Base-by-base conservation (phyloP, 2,113 vertebrate species). In the Grammomys dolichurus region DNA sequence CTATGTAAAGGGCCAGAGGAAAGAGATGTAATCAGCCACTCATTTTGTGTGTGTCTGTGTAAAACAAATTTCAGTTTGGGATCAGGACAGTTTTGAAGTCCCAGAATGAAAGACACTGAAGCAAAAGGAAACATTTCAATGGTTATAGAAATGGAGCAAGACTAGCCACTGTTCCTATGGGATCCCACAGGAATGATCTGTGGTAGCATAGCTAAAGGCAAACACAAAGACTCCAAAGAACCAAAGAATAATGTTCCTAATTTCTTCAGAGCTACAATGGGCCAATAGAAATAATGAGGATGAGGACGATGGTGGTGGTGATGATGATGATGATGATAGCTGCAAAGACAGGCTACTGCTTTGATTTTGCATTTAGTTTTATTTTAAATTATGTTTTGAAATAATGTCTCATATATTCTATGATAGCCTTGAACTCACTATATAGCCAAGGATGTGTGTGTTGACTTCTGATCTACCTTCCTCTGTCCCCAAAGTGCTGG, bases 291-390 rank as follows among this genome's bases (percentile, higher is more conserved):
- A 75, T 48, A 76, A 82, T 81, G 19, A 56, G 9, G 51, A 56
- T 58, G 10, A 58, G 6, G 36, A 40, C 7, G 48, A 80, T 7
- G 60, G 24, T 8, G 26, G 20, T 28, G 58, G 5, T 36, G 36
- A n/a, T n/a, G 36, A 20, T 19, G 7, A 11, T 24, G 33, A n/a
- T 20, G 56, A 60, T 19, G 72, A 76, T 58, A 91, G 65, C 2
- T 36, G 36, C 20, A 82, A 12, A 70, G 31, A 16, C 46, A 89
- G 67, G 26, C 46, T 87, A 94, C 10, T 69, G 40, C 24, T 94
- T 89, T 93, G n/a, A 95, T 86, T 90, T 91, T 96, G 46, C 40
- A 72, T 94, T 96, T 95, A 43, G 24, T 31, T 65, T 85, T 63
- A 43, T 65, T 85, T 85, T 65, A 63, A 84, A 43, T 84, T 82